Evolutionary conservation across 1,140 invertebrate genomes (phyloP), one percentile per base, ranked within the genome.

Genomic region (Drepana arcuata): DNA sequence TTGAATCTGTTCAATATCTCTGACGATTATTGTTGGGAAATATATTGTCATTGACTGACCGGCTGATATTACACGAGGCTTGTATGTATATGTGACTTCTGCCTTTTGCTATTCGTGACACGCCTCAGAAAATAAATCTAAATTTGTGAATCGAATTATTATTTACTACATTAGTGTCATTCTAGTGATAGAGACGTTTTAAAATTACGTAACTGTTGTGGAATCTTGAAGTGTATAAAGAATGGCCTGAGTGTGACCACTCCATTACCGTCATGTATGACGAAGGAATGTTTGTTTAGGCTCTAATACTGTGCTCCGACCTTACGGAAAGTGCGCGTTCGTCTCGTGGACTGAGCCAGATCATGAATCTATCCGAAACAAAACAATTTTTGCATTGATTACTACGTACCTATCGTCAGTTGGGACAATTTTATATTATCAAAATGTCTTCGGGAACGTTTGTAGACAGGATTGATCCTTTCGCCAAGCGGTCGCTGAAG

Each of bases 401-500:
- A 58, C 63, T 60, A 45, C 78, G 59, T 68, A 75, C 66, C 44
- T 71, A 59, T 78, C 64, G 69, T 75, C 71, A 79, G 59, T 79
- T 70, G 65, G 72, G 68, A 79, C 69, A 75, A 63, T 79, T 73
- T 74, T 66, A 59, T 64, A 75, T 59, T 66, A 59, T 55, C 73
- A 87, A 87, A 84, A 92, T 93, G 91, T 91, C 91, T 88, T 89
- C 90, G 83, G 90, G 88, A 86, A 89, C 90, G 67, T 94, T 96
- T 89, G 93, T 95, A 83, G 94, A 96, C 88, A 91, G 93, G 82
- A 95, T 96, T 88, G 94, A 96, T 87, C 94, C 94, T 55, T 96
- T 95, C 83, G 92, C 93, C 48, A 95, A 95, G 87, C 88, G 93
- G 66, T 95, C 93, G 52, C 82, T 95, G 48, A 96, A 96, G 86